phyloP scores from a whole-genome alignment of 2,797 vertebrate genomes.

The Ctenopoma kingsleyae region DNA sequence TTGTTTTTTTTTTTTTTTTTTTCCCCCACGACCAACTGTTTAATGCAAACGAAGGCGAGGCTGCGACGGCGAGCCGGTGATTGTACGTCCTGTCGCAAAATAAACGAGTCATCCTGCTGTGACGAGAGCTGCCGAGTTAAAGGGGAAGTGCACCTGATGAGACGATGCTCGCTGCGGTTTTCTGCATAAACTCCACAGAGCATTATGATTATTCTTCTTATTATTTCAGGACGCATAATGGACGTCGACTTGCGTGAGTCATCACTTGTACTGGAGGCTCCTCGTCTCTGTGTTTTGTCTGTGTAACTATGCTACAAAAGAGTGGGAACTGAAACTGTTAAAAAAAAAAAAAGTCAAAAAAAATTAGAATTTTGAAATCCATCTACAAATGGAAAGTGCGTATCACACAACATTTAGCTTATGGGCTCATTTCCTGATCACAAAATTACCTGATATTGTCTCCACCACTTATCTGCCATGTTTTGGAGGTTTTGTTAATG shows the following conservation, averaged over 20 bases:
- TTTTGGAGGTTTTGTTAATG: not conserved
- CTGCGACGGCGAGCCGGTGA: conserved; percentile 45
- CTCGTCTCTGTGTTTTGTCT: not conserved
- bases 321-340: no score
- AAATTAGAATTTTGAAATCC: no score
- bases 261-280: not conserved
- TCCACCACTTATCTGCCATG: not conserved
- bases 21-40: not conserved
- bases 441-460: not conserved
- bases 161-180: not conserved
- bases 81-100: conserved; percentile 78
- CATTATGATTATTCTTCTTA: no score
- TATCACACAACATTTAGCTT: not conserved
- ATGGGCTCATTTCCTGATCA: not conserved
- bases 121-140: conserved; percentile 66
- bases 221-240: not conserved
- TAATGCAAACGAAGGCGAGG: conserved; percentile 5
- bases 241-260: no score
- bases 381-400: no score
- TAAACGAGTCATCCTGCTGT: conserved; percentile 54
- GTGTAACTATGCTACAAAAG: not conserved
- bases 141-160: conserved; percentile 49
- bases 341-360: no score
- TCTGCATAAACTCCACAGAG: no score
- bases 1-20: not conserved